These are phyloP conservation scores for Temnothorax longispinosus DNA, from an alignment of 1,140 invertebrate genomes.

Conservation along the genomic window DNA sequence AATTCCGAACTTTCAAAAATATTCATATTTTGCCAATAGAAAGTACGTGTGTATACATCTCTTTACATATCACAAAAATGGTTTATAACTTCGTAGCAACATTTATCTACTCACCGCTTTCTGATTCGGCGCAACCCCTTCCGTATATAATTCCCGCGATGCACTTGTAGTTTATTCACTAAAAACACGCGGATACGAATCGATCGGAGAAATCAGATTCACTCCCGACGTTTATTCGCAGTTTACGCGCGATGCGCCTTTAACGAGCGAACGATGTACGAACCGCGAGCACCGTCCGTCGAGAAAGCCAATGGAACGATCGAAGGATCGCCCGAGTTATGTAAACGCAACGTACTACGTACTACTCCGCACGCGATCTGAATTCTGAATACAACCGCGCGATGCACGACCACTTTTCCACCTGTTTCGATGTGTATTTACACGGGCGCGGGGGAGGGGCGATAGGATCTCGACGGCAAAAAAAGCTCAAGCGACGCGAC, in stretches of 20 bases:
- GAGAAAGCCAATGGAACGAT: neutral
- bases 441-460: neutral
- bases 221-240: slow-evolving; percentile 1
- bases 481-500: neutral
- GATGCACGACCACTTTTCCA: neutral
- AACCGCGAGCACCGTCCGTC: neutral
- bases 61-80: neutral
- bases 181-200: neutral
- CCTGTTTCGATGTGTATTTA: neutral
- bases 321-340: neutral
- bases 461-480: neutral
- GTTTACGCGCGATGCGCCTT: neutral
- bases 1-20: neutral
- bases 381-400: neutral
- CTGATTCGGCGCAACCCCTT: neutral
- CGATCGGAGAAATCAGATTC: neutral
- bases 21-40: neutral
- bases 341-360: neutral
- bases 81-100: neutral
- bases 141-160: neutral
- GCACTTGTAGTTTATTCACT: neutral
- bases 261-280: neutral
- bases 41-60: neutral
- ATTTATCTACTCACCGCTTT: neutral
- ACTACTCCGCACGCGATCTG: neutral